These are phyloP conservation scores for Drosophila subsilvestris DNA, from an alignment of 2,888 invertebrate genomes.

Conservation along the genomic window DNA sequence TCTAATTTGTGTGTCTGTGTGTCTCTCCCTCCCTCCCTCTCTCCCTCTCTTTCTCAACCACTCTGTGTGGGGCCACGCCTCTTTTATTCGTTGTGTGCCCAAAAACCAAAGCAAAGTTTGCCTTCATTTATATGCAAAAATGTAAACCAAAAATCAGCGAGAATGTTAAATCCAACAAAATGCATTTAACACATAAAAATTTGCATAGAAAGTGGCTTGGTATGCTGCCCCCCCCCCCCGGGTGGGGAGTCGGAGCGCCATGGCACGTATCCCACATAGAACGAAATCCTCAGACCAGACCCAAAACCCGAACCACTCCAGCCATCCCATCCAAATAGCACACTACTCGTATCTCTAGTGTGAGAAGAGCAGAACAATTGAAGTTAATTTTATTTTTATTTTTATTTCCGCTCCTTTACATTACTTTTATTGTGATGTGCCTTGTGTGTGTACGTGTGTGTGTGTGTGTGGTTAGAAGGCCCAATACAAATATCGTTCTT, in stretches of 20 bases:
- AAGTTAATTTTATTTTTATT: slow-evolving; percentile 51
- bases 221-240: slow-evolving; percentile 37
- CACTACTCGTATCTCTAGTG: slow-evolving; percentile 28
- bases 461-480: slow-evolving; percentile 36
- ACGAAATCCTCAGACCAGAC: not conserved
- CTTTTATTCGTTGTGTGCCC: slow-evolving; percentile 5
- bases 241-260: too few species aligned
- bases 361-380: slow-evolving; percentile 24
- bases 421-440: slow-evolving; percentile 21
- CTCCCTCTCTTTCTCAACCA: not conserved
- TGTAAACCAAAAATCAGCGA: slow-evolving; percentile 80
- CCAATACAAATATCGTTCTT: slow-evolving; percentile 1
- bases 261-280: not conserved
- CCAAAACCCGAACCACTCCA: not conserved
- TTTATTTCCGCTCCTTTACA: slow-evolving; percentile 35
- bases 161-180: slow-evolving; percentile 82
- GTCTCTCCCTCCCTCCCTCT: not conserved
- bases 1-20: slow-evolving; percentile 72
- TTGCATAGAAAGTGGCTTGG: slow-evolving; percentile 82
- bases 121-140: slow-evolving; percentile 80
- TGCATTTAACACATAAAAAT: slow-evolving; percentile 83
- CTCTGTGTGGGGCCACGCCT: slow-evolving; percentile 22
- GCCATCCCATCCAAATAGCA: not conserved
- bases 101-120: slow-evolving; percentile 39
- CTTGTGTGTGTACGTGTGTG: slow-evolving; percentile 22